Percentiles rank a stretch among this genome's conserved stretches.
These are phyloP conservation scores for Muscicapa adusta DNA, from an alignment of 2,113 vertebrate species.

Conservation along the genomic window DNA sequence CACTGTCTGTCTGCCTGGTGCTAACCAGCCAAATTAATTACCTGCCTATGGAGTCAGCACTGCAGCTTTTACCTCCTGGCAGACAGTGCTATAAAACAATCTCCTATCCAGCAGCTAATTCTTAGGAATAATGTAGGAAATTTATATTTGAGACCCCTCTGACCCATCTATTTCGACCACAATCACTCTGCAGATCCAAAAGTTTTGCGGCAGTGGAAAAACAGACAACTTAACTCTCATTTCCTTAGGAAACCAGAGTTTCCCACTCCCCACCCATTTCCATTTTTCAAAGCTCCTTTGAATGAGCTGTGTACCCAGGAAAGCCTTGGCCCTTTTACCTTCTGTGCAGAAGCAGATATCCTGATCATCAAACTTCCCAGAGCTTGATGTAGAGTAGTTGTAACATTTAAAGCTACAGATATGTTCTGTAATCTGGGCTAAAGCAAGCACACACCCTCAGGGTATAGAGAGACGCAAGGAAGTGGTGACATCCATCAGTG, in stretches of 20 bases:
- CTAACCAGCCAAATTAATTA: not conserved
- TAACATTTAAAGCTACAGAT: not conserved
- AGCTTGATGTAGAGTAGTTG: not conserved
- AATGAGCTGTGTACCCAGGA: not conserved
- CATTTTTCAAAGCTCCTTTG: not conserved
- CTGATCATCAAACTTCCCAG: not conserved
- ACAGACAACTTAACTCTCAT: not conserved
- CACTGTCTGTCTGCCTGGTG: not conserved
- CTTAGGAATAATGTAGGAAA: not conserved
- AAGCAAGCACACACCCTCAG: not conserved
- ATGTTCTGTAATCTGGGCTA: not conserved
- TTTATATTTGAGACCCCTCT: not conserved
- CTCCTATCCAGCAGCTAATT: not conserved
- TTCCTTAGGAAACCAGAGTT: conserved; percentile 41
- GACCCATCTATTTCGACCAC: not conserved
- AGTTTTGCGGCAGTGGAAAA: not conserved
- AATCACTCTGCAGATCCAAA: not conserved
- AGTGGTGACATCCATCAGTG: not conserved
- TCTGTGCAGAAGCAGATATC: not conserved
- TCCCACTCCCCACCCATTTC: not conserved
- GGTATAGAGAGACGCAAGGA: not conserved
- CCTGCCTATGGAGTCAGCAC: not conserved
- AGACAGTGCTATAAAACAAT: not conserved
- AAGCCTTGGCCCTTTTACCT: not conserved
- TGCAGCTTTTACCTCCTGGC: not conserved